Percentiles rank a stretch among this genome's conserved stretches.
Conservation (phyloP, 2,888 invertebrate genomes). For the Artemia sp. region DNA sequence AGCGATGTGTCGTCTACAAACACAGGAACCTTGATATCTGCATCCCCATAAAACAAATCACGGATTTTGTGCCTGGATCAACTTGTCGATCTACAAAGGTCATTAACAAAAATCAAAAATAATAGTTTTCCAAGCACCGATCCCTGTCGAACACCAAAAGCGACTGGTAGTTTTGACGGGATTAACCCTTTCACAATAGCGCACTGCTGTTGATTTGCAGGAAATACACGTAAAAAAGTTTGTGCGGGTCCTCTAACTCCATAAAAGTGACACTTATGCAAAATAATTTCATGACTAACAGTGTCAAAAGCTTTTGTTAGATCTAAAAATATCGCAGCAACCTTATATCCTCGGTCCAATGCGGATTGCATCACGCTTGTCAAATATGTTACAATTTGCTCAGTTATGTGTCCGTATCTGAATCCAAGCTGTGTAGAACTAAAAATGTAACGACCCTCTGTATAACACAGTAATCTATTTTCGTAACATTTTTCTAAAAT, state of each 20-base stretch:
- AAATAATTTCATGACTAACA: not conserved
- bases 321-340: slow-evolving; percentile 7
- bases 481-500: not conserved
- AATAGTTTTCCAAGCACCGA: too few species aligned
- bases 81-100: too few species aligned
- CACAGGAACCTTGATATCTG: too few species aligned
- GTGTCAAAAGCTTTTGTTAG: not conserved
- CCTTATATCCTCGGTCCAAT: slow-evolving; percentile 10
- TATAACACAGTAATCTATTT: not conserved
- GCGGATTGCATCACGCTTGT: not conserved
- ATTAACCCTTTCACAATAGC: not conserved
- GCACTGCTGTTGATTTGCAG: not conserved
- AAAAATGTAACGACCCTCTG: not conserved
- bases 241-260: not conserved
- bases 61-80: too few species aligned
- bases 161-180: too few species aligned
- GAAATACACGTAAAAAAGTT: not conserved
- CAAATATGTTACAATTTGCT: too few species aligned
- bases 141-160: too few species aligned
- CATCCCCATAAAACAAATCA: too few species aligned
- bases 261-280: not conserved
- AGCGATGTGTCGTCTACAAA: too few species aligned
- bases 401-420: slow-evolving; percentile 4
- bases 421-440: slow-evolving; percentile 1
- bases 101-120: too few species aligned